Conservation (phyloP, 2,888 invertebrate genomes). For the Biston stratarius region DNA sequence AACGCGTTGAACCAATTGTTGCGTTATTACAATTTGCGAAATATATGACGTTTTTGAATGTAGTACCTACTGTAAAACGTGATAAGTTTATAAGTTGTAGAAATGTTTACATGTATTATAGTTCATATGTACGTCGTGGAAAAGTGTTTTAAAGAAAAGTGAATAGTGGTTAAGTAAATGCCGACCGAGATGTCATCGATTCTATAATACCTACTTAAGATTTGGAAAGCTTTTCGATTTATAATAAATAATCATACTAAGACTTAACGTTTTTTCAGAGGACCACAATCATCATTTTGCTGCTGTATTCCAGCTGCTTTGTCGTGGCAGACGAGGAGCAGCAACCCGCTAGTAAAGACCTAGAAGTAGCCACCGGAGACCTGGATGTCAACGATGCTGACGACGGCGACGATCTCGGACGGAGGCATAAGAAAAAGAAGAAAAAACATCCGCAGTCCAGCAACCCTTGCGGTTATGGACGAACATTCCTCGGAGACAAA, state of each 20-base stretch:
- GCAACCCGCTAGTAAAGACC: conserved; percentile 56
- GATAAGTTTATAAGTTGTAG: too few species aligned
- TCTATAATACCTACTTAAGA: too few species aligned
- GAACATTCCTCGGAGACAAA: conserved; percentile 59
- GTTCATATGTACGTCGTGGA: too few species aligned
- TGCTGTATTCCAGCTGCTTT: conserved; percentile 54
- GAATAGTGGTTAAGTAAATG: too few species aligned
- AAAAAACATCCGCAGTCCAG: conserved; percentile 68
- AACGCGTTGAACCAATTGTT: neutral
- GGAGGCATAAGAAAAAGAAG: conserved; percentile 67
- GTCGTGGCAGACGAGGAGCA: conserved; percentile 54
- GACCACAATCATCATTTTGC: conserved; percentile 53
- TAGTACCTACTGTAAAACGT: neutral
- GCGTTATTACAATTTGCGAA: neutral
- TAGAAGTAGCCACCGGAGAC: conserved; percentile 61
- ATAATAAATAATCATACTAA: conserved; percentile 4
- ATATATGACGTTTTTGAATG: neutral
- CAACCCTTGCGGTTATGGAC: conserved; percentile 64
- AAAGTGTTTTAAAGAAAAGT: too few species aligned
- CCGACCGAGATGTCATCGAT: too few species aligned
- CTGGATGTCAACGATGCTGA: conserved; percentile 55
- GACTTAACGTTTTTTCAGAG: conserved; percentile 56
- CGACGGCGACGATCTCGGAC: conserved; percentile 65
- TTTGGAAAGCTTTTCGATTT: neutral
- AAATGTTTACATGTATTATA: too few species aligned